Evolutionary conservation across 1,140 invertebrate genomes (phyloP), one percentile per base, ranked within the genome.

Genomic region (Plutomurus gul): DNA sequence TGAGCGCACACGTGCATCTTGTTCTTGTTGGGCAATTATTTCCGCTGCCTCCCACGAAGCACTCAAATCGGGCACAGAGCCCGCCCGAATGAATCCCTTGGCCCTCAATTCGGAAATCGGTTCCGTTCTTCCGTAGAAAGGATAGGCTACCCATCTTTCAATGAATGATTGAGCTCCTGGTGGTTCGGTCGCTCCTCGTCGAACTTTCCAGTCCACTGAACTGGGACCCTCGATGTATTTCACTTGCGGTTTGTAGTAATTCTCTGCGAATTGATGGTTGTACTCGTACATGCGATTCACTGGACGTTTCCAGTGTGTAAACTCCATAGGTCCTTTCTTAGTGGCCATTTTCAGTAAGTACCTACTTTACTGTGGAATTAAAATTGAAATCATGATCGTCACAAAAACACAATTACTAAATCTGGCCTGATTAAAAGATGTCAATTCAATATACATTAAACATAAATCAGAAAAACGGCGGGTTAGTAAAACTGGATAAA

Each of bases 241-340:
- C n/a, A 83, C 71, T 70, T 81, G 80, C 4, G 80, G 82, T n/a
- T 83, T 81, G 75, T 83, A 83, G 40, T 83, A 83, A 13, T 60
- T 65, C 27, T 81, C 77, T 0, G 76, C 82, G 1, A 79, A 56
- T 33, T 83, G 51, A 27, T 83, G 79, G 36, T 83, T 83, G 76
- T 83, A 83, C 46, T 83, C 76, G 49, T 83, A 83, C 51, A 82
- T 80, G 25, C 80, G 71, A 16, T 51, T 82, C 4, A 75, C 73
- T 7, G 82, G 82, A 43, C 82, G 30, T 37, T 76, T 77, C 82
- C 82, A 83, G 47, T 81, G 77, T n/a, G 73, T 74, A 46, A 70
- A 77, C 10, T 25, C 5, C 0, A 27, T 65, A n/a, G 75, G 25
- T 0, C 47, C 56, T 46, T 60, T 60, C 10, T 20, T 51, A 18